Evolutionary conservation across 2,113 vertebrate species (phyloP), one percentile per base, ranked within the genome.

Genomic region (Istiophorus platypterus): DNA sequence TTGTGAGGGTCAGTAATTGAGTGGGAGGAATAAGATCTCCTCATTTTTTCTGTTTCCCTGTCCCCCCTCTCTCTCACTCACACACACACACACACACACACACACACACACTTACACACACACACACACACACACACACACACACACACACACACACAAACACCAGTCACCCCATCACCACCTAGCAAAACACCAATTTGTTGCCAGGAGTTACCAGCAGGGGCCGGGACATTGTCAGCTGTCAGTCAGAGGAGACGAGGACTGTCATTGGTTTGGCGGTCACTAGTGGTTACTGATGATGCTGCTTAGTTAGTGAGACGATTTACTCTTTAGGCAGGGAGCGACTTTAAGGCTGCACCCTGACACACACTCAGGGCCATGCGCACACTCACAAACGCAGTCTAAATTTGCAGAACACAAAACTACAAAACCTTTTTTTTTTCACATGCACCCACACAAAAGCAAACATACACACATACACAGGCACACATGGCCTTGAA

Each of bases 151-250:
- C 31, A 34, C 31, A 34, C 31, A 34, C 31, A 78, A 71, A 68
- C 78, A 84, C 72, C 31, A 80, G 86, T 80, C 88, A 77, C 67
- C 77, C 80, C 75, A 85, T 90, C 90, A 90, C 84, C 86, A 85
- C 68, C 79, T 72, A 82, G 83, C 82, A 85, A 73, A 81, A 81
- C 82, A 83, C 80, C 87, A 91, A 84, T 91, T 91, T 90, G 88
- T 88, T 84, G 78, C 89, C 65, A 85, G 18, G 61, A 81, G 85
- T 89, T 75, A 88, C 84, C 81, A 87, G 80, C 73, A 58, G 75
- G 65, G 39, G 45, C 41, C n/a, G 24, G 71, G 61, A 89, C 87
- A 88, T 84, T 82, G 82, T 87, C 89, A 83, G 81, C 89, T 88
- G 89, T 90, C 90, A 89, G 45, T 91, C 87, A 80, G 42, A 77